Evolutionary conservation across 30 jellyfish, hydroid and myxozoan species (phyloP).

Genomic region (Cassiopea xamachana): DNA sequence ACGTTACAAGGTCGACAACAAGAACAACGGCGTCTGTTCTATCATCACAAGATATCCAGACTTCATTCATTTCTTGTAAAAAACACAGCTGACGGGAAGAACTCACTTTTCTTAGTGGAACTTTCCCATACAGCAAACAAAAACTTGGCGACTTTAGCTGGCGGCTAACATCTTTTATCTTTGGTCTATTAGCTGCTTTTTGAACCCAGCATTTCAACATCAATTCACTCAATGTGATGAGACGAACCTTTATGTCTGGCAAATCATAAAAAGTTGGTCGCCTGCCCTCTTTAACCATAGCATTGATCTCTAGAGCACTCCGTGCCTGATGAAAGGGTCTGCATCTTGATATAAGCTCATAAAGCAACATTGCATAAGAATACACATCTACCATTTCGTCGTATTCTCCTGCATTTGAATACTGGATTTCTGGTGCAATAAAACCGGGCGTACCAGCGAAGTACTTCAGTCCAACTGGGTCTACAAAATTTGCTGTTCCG

Average conservation of each 20-base stretch:
- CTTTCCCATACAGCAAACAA: constrained; percentile 72
- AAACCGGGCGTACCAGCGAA: constrained; percentile 85
- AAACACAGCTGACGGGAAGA: constrained; percentile 82
- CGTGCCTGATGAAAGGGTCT: constrained; percentile 81
- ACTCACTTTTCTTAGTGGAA: constrained; percentile 39
- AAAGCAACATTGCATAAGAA: constrained; percentile 88
- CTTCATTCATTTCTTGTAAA: constrained; percentile 37
- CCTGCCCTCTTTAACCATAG: constrained; percentile 66
- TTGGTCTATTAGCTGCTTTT: constrained; percentile 81
- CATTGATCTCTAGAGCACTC: constrained; percentile 45
- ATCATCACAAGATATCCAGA: constrained; percentile 90
- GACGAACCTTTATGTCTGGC: constrained; percentile 55
- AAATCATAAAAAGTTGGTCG: constrained; percentile 83
- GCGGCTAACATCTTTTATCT: constrained; percentile 58
- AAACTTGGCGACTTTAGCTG: constrained; percentile 70
- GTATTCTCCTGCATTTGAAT: constrained; percentile 81
- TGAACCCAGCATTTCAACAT: constrained; percentile 83
- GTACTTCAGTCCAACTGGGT: constrained; percentile 73
- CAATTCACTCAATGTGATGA: constrained; percentile 78
- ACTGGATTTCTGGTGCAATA: constrained; percentile 92
- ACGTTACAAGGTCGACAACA: constrained; percentile 63
- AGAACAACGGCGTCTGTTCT: constrained; percentile 69
- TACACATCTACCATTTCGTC: constrained; percentile 88
- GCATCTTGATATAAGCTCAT: constrained; percentile 77
- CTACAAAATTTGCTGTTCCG: constrained; percentile 96